Percentiles rank a stretch among this genome's conserved stretches.
Conservation (phyloP, 2,797 vertebrate genomes). For the Agapornis canus region DNA sequence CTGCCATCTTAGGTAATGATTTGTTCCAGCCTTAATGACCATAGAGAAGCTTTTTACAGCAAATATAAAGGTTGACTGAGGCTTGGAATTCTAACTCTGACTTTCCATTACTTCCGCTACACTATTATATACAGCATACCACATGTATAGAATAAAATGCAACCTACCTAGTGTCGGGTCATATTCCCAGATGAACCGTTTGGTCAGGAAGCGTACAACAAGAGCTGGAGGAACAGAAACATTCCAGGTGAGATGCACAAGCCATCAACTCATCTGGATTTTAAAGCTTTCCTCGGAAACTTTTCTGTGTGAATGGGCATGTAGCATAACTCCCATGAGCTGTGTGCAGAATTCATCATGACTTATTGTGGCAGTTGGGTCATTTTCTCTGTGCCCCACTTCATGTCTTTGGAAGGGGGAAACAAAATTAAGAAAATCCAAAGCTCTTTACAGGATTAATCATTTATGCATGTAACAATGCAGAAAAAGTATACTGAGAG, state of each 20-base stretch:
- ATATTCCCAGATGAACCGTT: constrained; percentile 98
- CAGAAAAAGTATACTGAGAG: not conserved
- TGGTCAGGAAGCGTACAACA: constrained; percentile 95
- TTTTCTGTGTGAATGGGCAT: not conserved
- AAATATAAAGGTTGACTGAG: not conserved
- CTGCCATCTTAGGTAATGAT: not conserved
- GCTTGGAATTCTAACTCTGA: not conserved
- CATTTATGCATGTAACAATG: not conserved
- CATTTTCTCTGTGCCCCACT: not conserved
- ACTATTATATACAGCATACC: not conserved
- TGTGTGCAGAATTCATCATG: not conserved
- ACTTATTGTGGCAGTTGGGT: accelerated
- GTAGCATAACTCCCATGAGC: not conserved
- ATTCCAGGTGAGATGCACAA: not conserved
- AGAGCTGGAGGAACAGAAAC: constrained; percentile 82
- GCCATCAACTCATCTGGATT: not conserved
- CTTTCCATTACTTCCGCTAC: not conserved
- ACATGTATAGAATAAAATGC: not conserved
- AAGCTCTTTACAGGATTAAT: not conserved
- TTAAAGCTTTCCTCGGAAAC: not conserved
- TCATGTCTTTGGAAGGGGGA: not conserved
- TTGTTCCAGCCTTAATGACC: not conserved
- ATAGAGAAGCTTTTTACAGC: not conserved
- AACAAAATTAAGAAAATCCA: not conserved
- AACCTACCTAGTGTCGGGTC: constrained; percentile 94